Conservation (phyloP, 2,113 vertebrate species). For the Mastomys natalensis region DNA sequence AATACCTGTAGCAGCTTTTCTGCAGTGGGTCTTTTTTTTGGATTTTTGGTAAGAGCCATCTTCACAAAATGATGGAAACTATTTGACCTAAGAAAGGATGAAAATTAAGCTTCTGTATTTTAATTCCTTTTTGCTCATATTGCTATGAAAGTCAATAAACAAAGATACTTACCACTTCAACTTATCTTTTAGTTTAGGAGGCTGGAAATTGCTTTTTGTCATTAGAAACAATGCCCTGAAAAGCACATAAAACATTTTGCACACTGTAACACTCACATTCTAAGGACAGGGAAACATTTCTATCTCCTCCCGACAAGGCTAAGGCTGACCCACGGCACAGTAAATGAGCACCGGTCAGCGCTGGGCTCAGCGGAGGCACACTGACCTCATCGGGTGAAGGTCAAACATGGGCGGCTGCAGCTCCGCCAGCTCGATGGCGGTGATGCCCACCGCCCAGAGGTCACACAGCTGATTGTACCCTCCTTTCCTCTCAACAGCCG, state of each 20-base stretch:
- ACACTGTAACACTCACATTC: conserved; percentile 32
- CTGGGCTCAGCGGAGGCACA: background rate
- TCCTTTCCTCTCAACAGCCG: conserved; percentile 98
- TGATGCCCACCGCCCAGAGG: conserved; percentile 99
- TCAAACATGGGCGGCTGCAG: conserved; percentile 99
- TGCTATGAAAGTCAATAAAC: conserved; percentile 46
- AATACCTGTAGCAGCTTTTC: conserved; percentile 97
- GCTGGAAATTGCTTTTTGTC: conserved; percentile 99
- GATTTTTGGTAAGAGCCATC: conserved; percentile 97
- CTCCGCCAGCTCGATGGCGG: conserved; percentile 97
- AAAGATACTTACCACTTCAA: conserved; percentile 93
- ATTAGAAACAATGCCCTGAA: conserved; percentile 98
- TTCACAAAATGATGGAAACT: conserved; percentile 99
- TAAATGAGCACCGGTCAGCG: background rate
- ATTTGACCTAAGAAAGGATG: conserved; percentile 92
- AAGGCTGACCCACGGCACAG: background rate
- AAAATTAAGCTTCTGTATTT: conserved; percentile 74
- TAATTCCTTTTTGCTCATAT: conserved; percentile 56
- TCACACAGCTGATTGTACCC: conserved; percentile 99
- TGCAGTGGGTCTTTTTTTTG: conserved; percentile 97
- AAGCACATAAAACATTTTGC: conserved; percentile 53
- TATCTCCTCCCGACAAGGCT: background rate
- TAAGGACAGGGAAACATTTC: background rate
- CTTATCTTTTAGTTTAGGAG: conserved; percentile 99
- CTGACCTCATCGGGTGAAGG: conserved; percentile 98